Base-by-base conservation (phyloP, 2,888 invertebrate genomes). In the Zygaena filipendulae region DNA sequence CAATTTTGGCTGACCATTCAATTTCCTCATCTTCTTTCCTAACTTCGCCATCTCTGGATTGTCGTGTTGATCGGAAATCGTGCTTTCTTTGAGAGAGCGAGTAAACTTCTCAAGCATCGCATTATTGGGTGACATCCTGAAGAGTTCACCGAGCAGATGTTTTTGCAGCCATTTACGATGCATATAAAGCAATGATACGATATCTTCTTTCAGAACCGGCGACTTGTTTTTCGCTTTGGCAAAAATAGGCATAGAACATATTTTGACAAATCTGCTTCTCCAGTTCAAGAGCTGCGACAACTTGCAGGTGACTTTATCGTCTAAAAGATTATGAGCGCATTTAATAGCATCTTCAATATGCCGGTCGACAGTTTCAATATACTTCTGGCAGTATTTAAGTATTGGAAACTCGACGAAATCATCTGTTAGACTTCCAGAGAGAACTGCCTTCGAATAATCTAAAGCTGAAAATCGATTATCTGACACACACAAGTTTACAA, bases 111-210 rank as follows among this genome's bases (percentile, higher is more conserved):
- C 38, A 3, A 41, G 24, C 3, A 57, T 18, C 24, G 35, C 33
- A 9, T 45, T 32, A 23, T 51, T 48, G 4, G 35, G 30, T 3
- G 53, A 43, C n/a, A 57, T 27, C 21, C 49, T 52, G 19, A 57
- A 59, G 12, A 77, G 33, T 27, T 52, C 52, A 14, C 52, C 50
- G 2, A 87, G 47, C 12, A 86, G 61, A 59, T 84, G 79, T 52
- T 91, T 91, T 10, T 81, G 62, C 19, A 91, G 54, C 91, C 91
- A 92, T 57, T 86, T 88, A 45, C 85, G 88, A 51, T 91, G 90
- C 7, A 90, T 71, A 39, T 84, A 75, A 1, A 91, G 49, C 27
- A 85, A 70, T n/a, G 84, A 82, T 21, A 85, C 60, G 2, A 86
- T 63, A 34, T 84, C 82, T 26, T 83, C 69, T 35, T 74, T 67